Base-by-base conservation (phyloP, 1,140 invertebrate species). In the Calliphora vicina region DNA sequence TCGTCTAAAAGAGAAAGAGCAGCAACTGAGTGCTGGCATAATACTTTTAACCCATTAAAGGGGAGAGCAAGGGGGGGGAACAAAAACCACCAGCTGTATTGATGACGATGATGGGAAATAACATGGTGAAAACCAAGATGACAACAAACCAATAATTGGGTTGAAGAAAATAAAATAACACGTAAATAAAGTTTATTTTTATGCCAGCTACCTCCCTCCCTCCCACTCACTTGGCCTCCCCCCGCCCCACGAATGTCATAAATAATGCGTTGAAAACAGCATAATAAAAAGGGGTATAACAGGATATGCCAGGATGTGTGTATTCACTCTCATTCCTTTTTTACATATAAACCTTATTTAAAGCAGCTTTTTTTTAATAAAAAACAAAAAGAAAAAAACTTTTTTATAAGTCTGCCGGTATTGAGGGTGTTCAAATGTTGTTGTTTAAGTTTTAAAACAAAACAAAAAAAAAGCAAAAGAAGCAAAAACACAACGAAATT, bases 381-480 rank as follows among this genome's bases (percentile, higher is more conserved):
- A 35, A 35, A 8, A 35, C 6, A 35, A 35, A 35, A 35, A 35
- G 35, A 35, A 35, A 35, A 35, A 35, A 35, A 35, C 20, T 67
- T 67, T 67, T 67, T 25, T 25, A 67, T 67, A 67, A 67, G 61
- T 20, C 61, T 67, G 23, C 35, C 42, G 35, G 74, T 78, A 13
- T 78, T 78, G 74, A 43, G 74, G 74, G 74, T 78, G 74, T 78
- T 78, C 74, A 78, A 78, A 23, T 43, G 74, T 42, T 43, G 74
- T 42, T 43, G 74, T 78, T 78, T 43, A 42, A 78, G 74, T 78
- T 42, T 42, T 6, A 67, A 67, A 67, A 67, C 2, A 67, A 67
- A 20, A 67, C 3, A 67, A 20, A 57, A 57, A n/a, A 13, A 57
- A 57, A 57, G 45, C 23, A 73, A 15, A 29, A 43, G 35, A 76